Evolutionary conservation across 2,888 invertebrate genomes (phyloP).

Genomic region (Pyrocoelia pectoralis): DNA sequence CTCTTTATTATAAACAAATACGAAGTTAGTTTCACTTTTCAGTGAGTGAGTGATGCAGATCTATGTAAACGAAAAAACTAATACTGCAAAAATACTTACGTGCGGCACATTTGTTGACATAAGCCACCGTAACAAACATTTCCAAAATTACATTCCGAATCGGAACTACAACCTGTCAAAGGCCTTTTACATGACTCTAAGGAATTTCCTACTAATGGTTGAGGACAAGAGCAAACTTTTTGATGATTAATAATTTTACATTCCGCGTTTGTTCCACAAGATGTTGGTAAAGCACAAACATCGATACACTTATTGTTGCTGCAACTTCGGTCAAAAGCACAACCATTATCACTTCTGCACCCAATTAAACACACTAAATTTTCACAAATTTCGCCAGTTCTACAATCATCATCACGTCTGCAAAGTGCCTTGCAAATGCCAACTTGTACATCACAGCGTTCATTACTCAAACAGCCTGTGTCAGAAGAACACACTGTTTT

Average conservation of each 20-base stretch:
- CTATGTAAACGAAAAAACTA: no score
- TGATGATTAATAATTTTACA: conserved; percentile 76
- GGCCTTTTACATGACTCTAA: conserved; percentile 76
- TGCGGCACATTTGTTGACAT: conserved; percentile 81
- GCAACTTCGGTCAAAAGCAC: conserved; percentile 77
- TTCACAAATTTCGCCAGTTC: conserved; percentile 86
- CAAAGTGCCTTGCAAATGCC: conserved; percentile 87
- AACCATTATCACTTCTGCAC: conserved; percentile 82
- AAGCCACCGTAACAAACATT: conserved; percentile 80
- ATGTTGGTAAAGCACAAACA: conserved; percentile 77
- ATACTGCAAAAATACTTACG: conserved; percentile 62
- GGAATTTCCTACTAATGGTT: conserved; percentile 78
- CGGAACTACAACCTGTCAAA: conserved; percentile 68
- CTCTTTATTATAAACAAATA: conserved; percentile 11
- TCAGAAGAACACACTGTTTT: conserved; percentile 80
- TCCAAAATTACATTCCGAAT: conserved; percentile 74
- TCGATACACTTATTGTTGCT: conserved; percentile 80
- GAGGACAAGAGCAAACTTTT: conserved; percentile 78
- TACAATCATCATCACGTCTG: conserved; percentile 84
- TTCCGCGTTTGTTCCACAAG: conserved; percentile 84
- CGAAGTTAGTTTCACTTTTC: neutral
- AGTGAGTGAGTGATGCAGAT: no score
- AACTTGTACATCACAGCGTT: conserved; percentile 71
- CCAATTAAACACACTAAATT: conserved; percentile 81
- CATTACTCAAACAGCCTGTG: conserved; percentile 81